Evolutionary conservation across 2,797 vertebrate species (phyloP), one percentile per base, ranked within the genome.

Genomic region (Pipistrellus nathusii): DNA sequence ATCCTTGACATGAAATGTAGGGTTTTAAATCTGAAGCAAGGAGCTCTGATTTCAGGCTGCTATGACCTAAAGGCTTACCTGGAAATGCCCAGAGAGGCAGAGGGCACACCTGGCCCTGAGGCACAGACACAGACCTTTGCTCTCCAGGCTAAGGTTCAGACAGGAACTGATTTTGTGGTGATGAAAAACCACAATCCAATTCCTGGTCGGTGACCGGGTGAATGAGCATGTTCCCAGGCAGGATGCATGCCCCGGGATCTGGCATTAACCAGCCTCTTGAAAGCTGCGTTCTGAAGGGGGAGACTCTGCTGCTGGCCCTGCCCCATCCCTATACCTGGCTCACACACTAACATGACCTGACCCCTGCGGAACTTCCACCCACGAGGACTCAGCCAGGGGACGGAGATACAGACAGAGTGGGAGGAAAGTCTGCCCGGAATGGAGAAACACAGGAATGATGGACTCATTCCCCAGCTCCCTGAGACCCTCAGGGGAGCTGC

Each of bases 211-310:
- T 53, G 92, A 95, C 85, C 75, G 9, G 32, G 10, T 3, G 30
- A 83, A 73, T 90, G 76, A 96, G 68, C 95, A 97, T n/a, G 18
- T 66, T 95, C 46, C 62, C 51, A 85, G 85, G 57, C 84, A 88
- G 88, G 80, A 95, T 69, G 44, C 51, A 83, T 0, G 0, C 51
- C 46, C 30, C 0, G 0, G 64, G 68, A 38, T 93, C 91, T 93
- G 55, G 30, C 78, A 82, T 96, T 75, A 94, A 96, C 83, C n/a
- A 85, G 80, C 48, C 55, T 84, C 21, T 62, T 15, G 51, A n/a
- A 2, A 35, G 48, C 21, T 18, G 6, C 18, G 3, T 81, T 83
- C 8, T 0, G n/a, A 73, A 76, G 20, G 3, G 8, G 6, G 20
- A 46, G 55, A 15, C 20, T 76, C 53, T 41, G 32, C 7, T 8